These are phyloP conservation scores for Andrena minutula DNA, from an alignment of 2,888 invertebrate genomes.

Conservation along the genomic window DNA sequence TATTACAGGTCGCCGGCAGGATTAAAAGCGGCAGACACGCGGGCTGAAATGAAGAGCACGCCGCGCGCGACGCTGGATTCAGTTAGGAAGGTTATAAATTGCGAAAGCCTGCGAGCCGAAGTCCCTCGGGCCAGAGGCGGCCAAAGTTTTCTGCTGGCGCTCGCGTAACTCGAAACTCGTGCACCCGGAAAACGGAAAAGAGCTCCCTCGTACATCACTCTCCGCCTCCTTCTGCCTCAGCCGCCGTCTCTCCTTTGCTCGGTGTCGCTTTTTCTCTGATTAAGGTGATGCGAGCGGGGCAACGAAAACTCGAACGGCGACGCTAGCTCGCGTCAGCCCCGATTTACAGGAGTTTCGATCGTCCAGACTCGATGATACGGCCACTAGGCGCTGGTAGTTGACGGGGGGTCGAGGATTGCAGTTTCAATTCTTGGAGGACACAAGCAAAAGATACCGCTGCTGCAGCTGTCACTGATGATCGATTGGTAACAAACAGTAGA, in stretches of 20 bases:
- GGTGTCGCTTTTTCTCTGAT: conserved; percentile 72
- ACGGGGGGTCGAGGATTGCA: no score
- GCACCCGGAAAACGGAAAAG: conserved; percentile 80
- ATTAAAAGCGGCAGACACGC: conserved; percentile 61
- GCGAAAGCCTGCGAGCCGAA: conserved; percentile 75
- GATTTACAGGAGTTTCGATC: conserved; percentile 45
- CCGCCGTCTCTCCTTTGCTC: conserved; percentile 31
- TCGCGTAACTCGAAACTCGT: conserved; percentile 82
- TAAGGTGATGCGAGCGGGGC: conserved; percentile 69
- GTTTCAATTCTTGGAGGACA: no score
- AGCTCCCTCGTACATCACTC: conserved; percentile 78
- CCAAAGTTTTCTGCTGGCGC: conserved; percentile 80
- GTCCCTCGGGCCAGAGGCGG: conserved; percentile 76
- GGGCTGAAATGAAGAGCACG: conserved; percentile 65
- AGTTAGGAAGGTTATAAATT: conserved; percentile 82
- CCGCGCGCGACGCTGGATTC: conserved; percentile 77
- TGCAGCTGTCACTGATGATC: no score
- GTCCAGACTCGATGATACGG: conserved; percentile 15
- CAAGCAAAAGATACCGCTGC: no score
- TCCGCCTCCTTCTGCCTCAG: conserved; percentile 44
- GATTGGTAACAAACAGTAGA: no score
- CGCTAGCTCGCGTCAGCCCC: conserved; percentile 46
- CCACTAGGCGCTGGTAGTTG: background rate
- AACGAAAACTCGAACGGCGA: conserved; percentile 46
- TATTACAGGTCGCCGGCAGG: conserved; percentile 44